Percentiles rank a stretch among this genome's conserved stretches.
Evolutionary conservation across 2,113 vertebrate genomes (phyloP).

Genomic region (Hystrix cristata): DNA sequence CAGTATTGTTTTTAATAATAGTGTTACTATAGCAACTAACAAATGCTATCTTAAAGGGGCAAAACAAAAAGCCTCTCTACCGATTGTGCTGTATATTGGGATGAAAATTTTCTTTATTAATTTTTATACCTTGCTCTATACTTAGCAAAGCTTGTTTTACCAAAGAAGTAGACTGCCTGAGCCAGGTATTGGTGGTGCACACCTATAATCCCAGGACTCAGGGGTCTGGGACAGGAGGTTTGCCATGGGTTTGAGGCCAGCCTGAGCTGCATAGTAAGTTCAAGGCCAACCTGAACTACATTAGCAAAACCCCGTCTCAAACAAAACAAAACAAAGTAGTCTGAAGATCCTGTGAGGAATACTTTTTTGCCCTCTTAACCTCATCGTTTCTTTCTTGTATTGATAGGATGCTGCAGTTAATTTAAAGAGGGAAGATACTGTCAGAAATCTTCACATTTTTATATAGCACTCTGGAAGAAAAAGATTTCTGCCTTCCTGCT

Average conservation of each 20-base stretch:
- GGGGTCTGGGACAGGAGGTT: background rate
- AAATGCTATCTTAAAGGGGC: constrained; percentile 74
- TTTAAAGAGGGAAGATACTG: constrained; percentile 55
- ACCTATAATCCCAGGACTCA: background rate
- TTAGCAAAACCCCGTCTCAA: background rate
- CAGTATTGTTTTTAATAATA: constrained; percentile 93
- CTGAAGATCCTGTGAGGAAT: background rate
- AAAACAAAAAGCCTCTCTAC: constrained; percentile 69
- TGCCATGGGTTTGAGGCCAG: background rate
- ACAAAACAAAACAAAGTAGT: background rate
- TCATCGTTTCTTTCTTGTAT: background rate
- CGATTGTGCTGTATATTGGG: constrained; percentile 55
- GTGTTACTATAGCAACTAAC: constrained; percentile 90
- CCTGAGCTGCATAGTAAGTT: background rate
- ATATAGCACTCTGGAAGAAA: background rate
- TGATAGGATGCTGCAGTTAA: constrained; percentile 31
- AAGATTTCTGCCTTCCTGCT: constrained; percentile 22
- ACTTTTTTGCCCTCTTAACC: background rate
- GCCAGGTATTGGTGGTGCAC: background rate
- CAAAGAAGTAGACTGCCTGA: background rate
- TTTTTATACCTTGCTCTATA: constrained; percentile 30
- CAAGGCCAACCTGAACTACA: no score
- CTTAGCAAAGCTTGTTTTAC: constrained; percentile 55
- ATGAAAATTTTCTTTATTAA: constrained; percentile 44
- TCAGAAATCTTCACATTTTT: constrained; percentile 47